A percentile compares a stretch with the other conserved stretches of the same genome.
phyloP scores from a whole-genome alignment of 2,797 vertebrate species.

The Nannoperca australis region DNA sequence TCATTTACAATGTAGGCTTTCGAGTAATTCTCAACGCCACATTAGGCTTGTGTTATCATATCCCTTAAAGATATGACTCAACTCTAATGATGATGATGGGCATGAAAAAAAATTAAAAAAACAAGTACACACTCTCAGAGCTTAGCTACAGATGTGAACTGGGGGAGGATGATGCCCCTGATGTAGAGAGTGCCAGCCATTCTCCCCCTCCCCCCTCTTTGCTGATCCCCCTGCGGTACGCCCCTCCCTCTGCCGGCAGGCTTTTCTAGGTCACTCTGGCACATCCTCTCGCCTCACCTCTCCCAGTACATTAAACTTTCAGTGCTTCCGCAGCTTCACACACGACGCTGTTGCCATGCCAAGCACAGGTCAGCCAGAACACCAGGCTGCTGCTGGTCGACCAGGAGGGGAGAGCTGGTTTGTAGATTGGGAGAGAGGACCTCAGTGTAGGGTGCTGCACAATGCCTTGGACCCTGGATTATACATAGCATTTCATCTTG shows the following conservation, averaged over 20 bases:
- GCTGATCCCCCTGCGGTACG: conserved; percentile 34
- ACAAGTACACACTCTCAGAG: conserved; percentile 17
- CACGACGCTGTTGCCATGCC: conserved; percentile 74
- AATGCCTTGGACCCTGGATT: neutral
- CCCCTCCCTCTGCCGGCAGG: conserved; percentile 67
- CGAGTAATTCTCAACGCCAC: conserved; percentile 63
- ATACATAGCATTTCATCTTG: neutral
- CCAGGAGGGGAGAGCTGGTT: neutral
- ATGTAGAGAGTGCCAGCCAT: conserved; percentile 47
- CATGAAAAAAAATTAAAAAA: conserved; percentile 25
- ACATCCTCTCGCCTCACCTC: conserved; percentile 78
- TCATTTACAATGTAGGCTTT: conserved; percentile 40
- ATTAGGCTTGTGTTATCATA: conserved; percentile 38
- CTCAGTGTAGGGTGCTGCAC: conserved; percentile 1
- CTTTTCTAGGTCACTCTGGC: conserved; percentile 85
- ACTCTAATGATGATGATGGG: conserved; percentile 52
- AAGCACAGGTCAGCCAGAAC: conserved; percentile 77
- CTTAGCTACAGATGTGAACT: conserved; percentile 63
- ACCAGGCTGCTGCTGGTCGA: conserved; percentile 58
- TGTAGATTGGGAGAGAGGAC: conserved; percentile 10
- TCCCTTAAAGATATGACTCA: conserved; percentile 54
- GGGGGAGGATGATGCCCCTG: conserved; percentile 53
- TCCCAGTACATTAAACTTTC: conserved; percentile 85
- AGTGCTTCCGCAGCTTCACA: conserved; percentile 76
- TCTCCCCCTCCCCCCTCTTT: conserved; percentile 34